phyloP scores from a whole-genome alignment of 2,888 invertebrate genomes.

The Anthophora plumipes region DNA sequence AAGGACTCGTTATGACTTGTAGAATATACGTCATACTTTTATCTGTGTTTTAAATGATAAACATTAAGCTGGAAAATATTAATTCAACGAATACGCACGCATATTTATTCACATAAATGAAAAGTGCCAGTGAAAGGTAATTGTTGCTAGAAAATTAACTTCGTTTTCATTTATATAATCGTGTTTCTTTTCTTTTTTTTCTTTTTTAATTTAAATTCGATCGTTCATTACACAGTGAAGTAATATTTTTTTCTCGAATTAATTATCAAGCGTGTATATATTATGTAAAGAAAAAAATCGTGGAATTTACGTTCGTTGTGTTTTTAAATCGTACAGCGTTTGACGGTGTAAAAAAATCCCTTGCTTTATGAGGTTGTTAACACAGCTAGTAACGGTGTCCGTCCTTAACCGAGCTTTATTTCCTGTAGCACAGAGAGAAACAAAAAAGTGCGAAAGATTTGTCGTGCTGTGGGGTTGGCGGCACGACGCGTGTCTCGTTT shows the following conservation, averaged over 20 bases:
- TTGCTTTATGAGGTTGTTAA: slow-evolving; percentile 33
- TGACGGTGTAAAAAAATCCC: neutral
- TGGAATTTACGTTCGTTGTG: neutral
- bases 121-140: neutral
- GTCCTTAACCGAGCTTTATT: slow-evolving; percentile 39
- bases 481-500: slow-evolving; percentile 38
- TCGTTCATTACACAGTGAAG: neutral
- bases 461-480: slow-evolving; percentile 34
- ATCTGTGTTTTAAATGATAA: neutral
- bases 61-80: neutral
- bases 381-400: slow-evolving; percentile 13
- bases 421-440: neutral
- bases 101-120: neutral
- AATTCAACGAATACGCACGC: neutral
- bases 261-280: neutral
- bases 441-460: slow-evolving; percentile 27
- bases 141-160: neutral
- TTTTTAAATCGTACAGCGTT: neutral
- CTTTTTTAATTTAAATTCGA: slow-evolving; percentile 1
- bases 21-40: neutral
- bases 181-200: no score
- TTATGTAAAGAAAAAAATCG: neutral
- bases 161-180: neutral
- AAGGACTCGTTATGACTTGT: neutral
- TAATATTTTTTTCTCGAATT: neutral